Evolutionary conservation across 2,113 vertebrate species (phyloP).

Genomic region (Rhinoptilus africanus): DNA sequence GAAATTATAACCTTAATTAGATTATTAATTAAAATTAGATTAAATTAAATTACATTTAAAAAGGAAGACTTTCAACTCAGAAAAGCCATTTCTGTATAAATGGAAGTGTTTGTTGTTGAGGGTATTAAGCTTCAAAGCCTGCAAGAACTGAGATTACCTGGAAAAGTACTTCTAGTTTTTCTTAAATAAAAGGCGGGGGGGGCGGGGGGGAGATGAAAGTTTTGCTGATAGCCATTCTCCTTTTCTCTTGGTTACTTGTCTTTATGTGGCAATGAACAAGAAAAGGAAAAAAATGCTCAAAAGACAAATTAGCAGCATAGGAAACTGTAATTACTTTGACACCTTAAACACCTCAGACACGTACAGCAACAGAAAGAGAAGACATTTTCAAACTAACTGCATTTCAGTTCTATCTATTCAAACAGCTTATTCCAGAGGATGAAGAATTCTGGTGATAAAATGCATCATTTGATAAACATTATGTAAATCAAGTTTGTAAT

Average conservation of each 20-base stretch:
- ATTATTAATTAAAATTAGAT: background rate
- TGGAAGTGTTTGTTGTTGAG: background rate
- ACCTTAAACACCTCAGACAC: background rate
- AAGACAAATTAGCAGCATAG: background rate
- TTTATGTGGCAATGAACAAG: background rate
- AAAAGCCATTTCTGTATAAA: background rate
- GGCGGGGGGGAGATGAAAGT: background rate
- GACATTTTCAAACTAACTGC: background rate
- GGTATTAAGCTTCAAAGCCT: conserved; percentile 12
- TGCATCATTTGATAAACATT: background rate
- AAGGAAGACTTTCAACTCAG: background rate
- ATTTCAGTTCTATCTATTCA: background rate
- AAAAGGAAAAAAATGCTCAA: background rate
- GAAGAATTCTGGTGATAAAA: conserved; percentile 5
- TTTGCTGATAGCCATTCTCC: background rate
- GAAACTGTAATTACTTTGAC: background rate
- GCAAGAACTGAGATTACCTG: conserved; percentile 15
- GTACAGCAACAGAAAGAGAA: conserved; percentile 7
- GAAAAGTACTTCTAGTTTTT: background rate
- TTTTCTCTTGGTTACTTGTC: background rate
- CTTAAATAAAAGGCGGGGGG: background rate
- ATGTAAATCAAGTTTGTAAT: background rate
- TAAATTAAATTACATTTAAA: background rate
- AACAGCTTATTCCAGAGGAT: background rate
- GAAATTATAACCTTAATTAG: background rate